Percentiles rank a stretch among this genome's conserved stretches.
Conservation (phyloP, 2,888 invertebrate species). For the Nysson spinosus region DNA sequence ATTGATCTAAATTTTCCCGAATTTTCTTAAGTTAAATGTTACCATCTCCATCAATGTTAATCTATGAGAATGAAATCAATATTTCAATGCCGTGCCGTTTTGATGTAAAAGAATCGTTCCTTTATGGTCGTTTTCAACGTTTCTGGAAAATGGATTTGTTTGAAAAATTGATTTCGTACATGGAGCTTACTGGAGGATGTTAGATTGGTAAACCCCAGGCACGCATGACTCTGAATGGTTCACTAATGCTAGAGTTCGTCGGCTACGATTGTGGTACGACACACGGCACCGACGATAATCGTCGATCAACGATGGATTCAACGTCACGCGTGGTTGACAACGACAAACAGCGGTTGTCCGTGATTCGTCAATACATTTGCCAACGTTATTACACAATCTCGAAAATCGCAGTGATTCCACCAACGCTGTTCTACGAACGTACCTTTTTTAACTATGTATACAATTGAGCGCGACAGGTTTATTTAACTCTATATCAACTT, state of each 20-base stretch:
- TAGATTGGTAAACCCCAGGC: conserved; percentile 13
- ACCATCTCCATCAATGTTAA: too few species aligned
- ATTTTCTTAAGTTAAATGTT: too few species aligned
- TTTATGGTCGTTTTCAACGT: too few species aligned
- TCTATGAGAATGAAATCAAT: too few species aligned
- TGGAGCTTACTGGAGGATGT: conserved; percentile 4
- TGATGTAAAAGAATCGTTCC: too few species aligned
- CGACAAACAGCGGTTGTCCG: conserved; percentile 45
- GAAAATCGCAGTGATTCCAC: conserved; percentile 26
- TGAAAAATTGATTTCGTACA: background rate
- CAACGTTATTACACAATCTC: conserved; percentile 30
- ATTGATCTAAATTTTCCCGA: too few species aligned
- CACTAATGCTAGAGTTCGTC: conserved; percentile 52
- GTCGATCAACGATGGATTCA: conserved; percentile 57
- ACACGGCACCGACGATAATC: conserved; percentile 52
- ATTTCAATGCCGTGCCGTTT: too few species aligned
- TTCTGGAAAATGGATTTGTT: too few species aligned
- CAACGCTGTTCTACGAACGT: too few species aligned
- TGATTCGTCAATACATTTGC: conserved; percentile 42
- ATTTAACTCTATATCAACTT: too few species aligned
- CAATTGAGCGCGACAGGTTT: too few species aligned
- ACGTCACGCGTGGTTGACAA: conserved; percentile 43
- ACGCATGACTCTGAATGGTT: conserved; percentile 41
- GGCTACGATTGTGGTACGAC: conserved; percentile 45
- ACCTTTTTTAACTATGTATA: too few species aligned